phyloP scores from a whole-genome alignment of 2,797 vertebrate species.

The Betta splendens region DNA sequence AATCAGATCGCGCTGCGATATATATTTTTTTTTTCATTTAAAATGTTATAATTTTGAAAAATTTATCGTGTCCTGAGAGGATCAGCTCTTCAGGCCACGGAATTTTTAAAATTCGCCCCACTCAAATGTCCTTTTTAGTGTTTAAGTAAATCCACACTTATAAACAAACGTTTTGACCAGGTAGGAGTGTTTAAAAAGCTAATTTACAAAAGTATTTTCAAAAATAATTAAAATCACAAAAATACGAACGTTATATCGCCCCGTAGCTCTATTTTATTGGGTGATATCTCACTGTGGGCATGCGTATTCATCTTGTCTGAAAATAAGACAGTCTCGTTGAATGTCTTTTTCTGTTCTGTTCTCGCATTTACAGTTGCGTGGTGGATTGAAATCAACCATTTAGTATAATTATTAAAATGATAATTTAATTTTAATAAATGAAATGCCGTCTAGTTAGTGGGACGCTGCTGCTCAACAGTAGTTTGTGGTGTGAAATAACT shows the following conservation, averaged over 20 bases:
- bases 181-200: too few species aligned
- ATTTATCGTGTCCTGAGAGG: neutral
- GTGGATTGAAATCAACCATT: neutral
- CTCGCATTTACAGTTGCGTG: neutral
- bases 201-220: too few species aligned
- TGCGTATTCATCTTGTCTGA: too few species aligned
- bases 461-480: neutral
- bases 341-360: neutral
- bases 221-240: too few species aligned
- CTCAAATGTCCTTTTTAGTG: too few species aligned
- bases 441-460: neutral
- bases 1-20: slow-evolving; percentile 15
- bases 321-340: neutral
- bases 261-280: too few species aligned
- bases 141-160: too few species aligned
- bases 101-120: too few species aligned
- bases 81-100: neutral
- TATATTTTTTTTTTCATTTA: neutral
- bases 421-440: neutral
- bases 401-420: neutral
- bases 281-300: too few species aligned
- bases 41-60: slow-evolving; percentile 1
- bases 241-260: too few species aligned
- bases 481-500: neutral
- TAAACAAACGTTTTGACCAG: too few species aligned